Evolutionary conservation across 1,140 invertebrate genomes (phyloP).

Genomic region (Pararge aegeria): DNA sequence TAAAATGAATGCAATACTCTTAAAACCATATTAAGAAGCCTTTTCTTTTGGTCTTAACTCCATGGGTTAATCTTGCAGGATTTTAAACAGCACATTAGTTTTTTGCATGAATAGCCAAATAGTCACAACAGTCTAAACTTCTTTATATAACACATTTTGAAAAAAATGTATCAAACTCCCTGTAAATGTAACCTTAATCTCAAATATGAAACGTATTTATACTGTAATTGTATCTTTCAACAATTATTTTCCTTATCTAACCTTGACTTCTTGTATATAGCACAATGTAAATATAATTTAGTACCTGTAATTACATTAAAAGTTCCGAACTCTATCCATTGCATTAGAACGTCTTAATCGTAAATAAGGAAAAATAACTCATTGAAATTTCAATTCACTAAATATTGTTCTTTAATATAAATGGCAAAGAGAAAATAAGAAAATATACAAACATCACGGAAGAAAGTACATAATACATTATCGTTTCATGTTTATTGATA

Average conservation of each 20-base stretch:
- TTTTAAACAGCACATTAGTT: background rate
- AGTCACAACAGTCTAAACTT: background rate
- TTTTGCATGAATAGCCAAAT: constrained; percentile 1
- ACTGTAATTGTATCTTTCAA: background rate
- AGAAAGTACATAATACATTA: constrained; percentile 13
- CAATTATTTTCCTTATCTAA: background rate
- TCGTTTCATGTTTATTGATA: constrained; percentile 19
- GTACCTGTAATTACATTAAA: constrained; percentile 14
- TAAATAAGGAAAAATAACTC: background rate
- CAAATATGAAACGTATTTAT: too few species aligned
- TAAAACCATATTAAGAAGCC: background rate
- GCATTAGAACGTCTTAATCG: constrained; percentile 10
- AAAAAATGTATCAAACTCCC: too few species aligned
- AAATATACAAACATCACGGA: background rate
- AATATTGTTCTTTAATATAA: background rate
- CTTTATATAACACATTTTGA: background rate
- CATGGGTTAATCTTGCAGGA: too few species aligned
- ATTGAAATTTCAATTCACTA: background rate
- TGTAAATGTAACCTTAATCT: too few species aligned
- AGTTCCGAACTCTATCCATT: constrained; percentile 9
- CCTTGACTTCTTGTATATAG: constrained; percentile 24
- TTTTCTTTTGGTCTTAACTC: too few species aligned
- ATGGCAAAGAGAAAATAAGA: background rate
- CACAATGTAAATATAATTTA: constrained; percentile 31
- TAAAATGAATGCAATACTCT: background rate